Evolutionary conservation across 2,113 vertebrate genomes (phyloP), one percentile per base, ranked within the genome.

Genomic region (Chascanopsetta lugubris): DNA sequence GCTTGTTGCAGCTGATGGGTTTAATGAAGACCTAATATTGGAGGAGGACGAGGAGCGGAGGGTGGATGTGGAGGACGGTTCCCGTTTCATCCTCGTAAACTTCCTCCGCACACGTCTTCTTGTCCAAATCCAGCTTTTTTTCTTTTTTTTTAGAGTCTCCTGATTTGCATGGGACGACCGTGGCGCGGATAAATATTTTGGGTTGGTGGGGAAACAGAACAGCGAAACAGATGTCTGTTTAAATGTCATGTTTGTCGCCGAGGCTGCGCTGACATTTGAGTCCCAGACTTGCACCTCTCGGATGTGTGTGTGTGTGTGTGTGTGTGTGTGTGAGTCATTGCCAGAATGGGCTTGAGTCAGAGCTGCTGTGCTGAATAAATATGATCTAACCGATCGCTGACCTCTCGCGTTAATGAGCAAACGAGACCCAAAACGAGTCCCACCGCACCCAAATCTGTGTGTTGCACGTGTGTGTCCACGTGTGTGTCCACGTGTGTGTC

Each of bases 161-260:
- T 68, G 63, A 88, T 89, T 88, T 83, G 72, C 83, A 89, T 85
- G 66, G 67, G 63, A 58, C 55, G 76, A 61, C 77, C 61, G 69
- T 67, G 83, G 72, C 80, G 34, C 38, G 77, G 82, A 74, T 87
- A 87, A 89, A 86, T 80, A 86, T 86, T 88, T 90, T 82, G 38
- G 69, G 59, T 86, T 68, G 78, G 67, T 69, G 75, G 64, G 77
- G 77, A 61, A 75, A 76, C 77, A 29, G 70, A 82, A 58, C 77
- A 62, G 83, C 25, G 61, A 77, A 89, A 88, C 89, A 89, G 89
- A 88, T 89, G 89, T 89, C 82, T 85, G 79, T 85, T 84, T 87
- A 90, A 91, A 91, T 91, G 87, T 89, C 89, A 91, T 81, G 87
- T 89, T 88, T 90, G 86, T 88, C 82, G 68, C 84, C 17, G 77